phyloP scores from a whole-genome alignment of 2,888 invertebrate species.

The Imbricaverruca yamaguchii region DNA sequence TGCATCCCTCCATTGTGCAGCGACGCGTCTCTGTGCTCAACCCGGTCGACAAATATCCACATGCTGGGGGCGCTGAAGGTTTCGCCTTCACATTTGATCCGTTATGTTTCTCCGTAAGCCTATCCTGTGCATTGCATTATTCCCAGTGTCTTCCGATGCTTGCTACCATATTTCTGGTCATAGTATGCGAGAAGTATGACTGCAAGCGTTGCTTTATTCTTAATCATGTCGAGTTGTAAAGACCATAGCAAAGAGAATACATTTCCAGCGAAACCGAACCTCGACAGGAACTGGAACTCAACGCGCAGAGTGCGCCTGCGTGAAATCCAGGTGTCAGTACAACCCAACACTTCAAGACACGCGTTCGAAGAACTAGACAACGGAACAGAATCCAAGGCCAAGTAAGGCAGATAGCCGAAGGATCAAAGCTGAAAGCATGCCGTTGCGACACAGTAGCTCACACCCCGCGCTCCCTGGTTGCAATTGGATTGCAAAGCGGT shows the following conservation, averaged over 20 bases:
- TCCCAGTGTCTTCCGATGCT: too few relatives aligned
- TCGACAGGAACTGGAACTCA: too few relatives aligned
- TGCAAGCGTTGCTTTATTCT: slow-evolving; percentile 7
- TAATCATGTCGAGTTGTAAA: slow-evolving; percentile 1
- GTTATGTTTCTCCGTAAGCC: too few relatives aligned
- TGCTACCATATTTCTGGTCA: too few relatives aligned
- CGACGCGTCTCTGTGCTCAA: too few relatives aligned
- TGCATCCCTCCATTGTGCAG: too few relatives aligned
- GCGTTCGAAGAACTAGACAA: too few relatives aligned
- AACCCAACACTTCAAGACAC: too few relatives aligned
- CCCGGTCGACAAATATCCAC: too few relatives aligned
- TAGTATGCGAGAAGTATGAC: not conserved
- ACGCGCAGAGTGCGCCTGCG: not conserved
- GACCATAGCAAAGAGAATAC: slow-evolving; percentile 14
- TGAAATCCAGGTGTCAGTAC: not conserved
- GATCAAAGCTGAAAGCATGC: slow-evolving; percentile 15
- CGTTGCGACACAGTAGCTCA: not conserved
- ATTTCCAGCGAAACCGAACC: not conserved
- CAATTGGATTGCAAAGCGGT: not conserved
- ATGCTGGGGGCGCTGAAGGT: too few relatives aligned
- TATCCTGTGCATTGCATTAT: too few relatives aligned
- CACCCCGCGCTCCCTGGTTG: not conserved
- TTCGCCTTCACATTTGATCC: too few relatives aligned
- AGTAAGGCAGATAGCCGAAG: not conserved
- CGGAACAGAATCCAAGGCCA: not conserved